Evolutionary conservation across 1,140 invertebrate genomes (phyloP).

Genomic region (Caenorhabditis briggsae): DNA sequence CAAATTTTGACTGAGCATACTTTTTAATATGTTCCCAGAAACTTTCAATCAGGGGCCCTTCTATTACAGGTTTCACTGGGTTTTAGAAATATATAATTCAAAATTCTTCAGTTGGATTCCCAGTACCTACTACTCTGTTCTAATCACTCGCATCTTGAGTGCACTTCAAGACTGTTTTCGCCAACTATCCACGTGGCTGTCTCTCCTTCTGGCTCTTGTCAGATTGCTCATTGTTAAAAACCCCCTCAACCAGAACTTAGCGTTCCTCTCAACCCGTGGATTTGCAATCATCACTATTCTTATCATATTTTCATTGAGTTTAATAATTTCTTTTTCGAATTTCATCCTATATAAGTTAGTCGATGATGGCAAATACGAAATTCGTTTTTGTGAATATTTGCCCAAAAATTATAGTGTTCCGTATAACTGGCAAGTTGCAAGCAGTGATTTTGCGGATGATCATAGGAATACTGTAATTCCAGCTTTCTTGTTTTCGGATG

Average conservation of each 20-base stretch:
- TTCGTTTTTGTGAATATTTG: background rate
- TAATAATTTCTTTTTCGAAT: background rate
- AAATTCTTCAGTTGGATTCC: background rate
- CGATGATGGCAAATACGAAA: background rate
- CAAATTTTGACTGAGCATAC: no score
- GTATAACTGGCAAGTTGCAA: background rate
- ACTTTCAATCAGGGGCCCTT: no score
- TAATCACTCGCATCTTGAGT: background rate
- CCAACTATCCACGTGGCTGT: background rate
- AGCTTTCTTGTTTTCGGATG: background rate
- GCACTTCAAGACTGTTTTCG: background rate
- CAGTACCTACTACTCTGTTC: background rate
- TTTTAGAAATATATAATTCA: no score
- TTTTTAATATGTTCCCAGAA: no score
- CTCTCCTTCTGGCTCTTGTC: background rate
- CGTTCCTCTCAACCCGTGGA: background rate
- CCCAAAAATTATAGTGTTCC: constrained; percentile 1
- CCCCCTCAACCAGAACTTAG: background rate
- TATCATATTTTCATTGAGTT: background rate
- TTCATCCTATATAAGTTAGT: background rate
- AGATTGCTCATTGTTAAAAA: background rate
- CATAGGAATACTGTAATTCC: background rate
- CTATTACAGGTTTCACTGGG: no score
- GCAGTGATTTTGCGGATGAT: background rate
- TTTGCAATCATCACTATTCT: background rate